Base-by-base conservation (phyloP, 2,888 invertebrate species). In the Hyles lineata region DNA sequence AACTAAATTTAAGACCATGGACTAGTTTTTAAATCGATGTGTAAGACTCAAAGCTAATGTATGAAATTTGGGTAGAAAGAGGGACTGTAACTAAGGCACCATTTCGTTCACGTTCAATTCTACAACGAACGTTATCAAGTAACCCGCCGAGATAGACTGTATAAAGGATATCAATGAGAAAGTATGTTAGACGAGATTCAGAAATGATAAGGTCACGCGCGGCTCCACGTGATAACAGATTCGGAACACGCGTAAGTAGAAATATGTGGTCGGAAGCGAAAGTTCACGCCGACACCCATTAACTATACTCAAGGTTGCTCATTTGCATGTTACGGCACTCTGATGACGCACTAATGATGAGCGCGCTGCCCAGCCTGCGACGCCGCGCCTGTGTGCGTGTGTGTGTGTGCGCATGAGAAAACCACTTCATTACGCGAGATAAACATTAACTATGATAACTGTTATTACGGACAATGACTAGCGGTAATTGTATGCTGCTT, bases 241-340 rank as follows among this genome's bases (percentile, higher is more conserved):
- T 67, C 67, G 67, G 50, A 67, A 67, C 67, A 67, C 50, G 67
- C 63, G 43, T 67, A 50, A 67, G 23, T 67, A 23, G 50, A 67
- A 67, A 67, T 67, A 67, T 67, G 23, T 55, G 55, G 19, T 23
- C 29, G 29, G 17, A 21, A 67, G 67, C 67, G 67, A 67, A 67
- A 67, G 67, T 67, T 50, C 21, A 50, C 23, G 43, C 67, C 23
- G 50, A 43, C 67, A 50, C 43, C 43, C 67, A 67, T 67, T 67
- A 67, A 67, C 67, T 32, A 19, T 21, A 62, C 62, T 67, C 67
- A 67, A 67, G 67, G 67, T 67, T 67, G 67, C 67, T 67, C 50
- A 67, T 67, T 67, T 67, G 50, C 67, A 67, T 67, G 50, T 67
- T 67, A 67, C 67, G 67, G 67, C 67, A 67, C 43, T 67, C 50